These are phyloP conservation scores for Megaptera novaeangliae DNA, from an alignment of 2,113 vertebrate genomes.

Conservation along the genomic window DNA sequence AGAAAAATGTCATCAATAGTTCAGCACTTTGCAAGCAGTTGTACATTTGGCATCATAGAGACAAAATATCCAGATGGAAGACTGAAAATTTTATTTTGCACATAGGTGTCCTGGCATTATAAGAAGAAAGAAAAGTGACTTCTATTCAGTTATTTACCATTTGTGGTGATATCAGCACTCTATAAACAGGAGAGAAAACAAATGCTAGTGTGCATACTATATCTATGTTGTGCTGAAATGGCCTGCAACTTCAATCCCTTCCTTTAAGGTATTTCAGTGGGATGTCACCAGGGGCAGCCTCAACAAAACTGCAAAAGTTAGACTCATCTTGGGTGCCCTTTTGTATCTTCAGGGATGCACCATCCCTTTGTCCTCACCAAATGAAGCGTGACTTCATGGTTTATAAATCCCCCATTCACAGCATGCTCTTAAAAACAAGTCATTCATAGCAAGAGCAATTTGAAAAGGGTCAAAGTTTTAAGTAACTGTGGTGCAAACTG, in stretches of 20 bases:
- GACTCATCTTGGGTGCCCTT: neutral
- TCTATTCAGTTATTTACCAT: neutral
- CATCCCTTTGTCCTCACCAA: neutral
- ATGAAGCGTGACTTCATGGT: neutral
- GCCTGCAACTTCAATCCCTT: neutral
- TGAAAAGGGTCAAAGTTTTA: neutral
- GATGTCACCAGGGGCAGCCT: neutral
- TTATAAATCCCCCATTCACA: neutral
- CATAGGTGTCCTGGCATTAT: neutral
- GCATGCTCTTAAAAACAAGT: neutral
- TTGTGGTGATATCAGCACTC: neutral
- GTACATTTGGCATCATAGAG: neutral
- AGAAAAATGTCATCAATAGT: neutral
- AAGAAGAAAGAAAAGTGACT: neutral
- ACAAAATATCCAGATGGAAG: neutral
- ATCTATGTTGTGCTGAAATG: neutral
- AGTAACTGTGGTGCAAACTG: neutral
- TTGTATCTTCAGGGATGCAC: neutral
- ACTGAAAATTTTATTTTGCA: slow-evolving; percentile 19
- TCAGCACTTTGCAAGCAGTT: neutral
- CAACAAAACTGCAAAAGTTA: neutral
- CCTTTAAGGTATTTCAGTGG: neutral
- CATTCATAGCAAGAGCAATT: neutral
- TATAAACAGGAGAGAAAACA: neutral
- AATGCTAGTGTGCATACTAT: neutral